Conservation (phyloP, 1,140 invertebrate species). For the Heliothis virescens region DNA sequence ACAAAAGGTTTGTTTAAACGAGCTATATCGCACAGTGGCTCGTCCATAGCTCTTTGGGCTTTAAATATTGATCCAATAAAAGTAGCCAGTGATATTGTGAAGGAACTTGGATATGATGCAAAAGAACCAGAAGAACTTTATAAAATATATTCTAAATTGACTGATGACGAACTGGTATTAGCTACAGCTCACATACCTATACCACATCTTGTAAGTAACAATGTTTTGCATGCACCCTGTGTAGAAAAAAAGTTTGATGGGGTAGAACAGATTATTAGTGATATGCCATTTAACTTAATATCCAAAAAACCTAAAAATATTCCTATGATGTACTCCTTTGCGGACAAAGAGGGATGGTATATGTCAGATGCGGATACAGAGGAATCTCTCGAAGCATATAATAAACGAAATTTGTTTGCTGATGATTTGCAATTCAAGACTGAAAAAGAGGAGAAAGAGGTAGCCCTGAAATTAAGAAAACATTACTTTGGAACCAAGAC, state of each 20-base stretch:
- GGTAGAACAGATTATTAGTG: constrained; percentile 68
- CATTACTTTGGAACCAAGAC: constrained; percentile 74
- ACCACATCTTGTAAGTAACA: too few relatives aligned
- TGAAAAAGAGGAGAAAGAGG: constrained; percentile 62
- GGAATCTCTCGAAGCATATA: constrained; percentile 64
- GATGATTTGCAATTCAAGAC: constrained; percentile 72
- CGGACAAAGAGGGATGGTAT: constrained; percentile 76
- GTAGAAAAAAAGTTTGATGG: constrained; percentile 71
- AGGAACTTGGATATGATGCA: constrained; percentile 68
- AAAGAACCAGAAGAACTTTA: constrained; percentile 73
- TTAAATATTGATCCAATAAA: constrained; percentile 74
- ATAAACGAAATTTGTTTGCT: constrained; percentile 71
- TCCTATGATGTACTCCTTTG: constrained; percentile 71
- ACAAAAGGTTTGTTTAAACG: constrained; percentile 75
- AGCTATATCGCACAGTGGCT: constrained; percentile 89
- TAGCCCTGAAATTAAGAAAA: constrained; percentile 56
- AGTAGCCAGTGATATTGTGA: constrained; percentile 71
- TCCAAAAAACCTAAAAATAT: constrained; percentile 70
- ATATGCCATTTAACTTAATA: constrained; percentile 72
- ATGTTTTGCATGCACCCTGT: constrained; percentile 58
- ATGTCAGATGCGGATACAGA: constrained; percentile 64
- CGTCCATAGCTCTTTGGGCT: constrained; percentile 88
- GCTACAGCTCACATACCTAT: constrained; percentile 66
- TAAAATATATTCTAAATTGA: constrained; percentile 70
- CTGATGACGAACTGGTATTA: constrained; percentile 64